A percentile compares a stretch with the other conserved stretches of the same genome.
phyloP scores from a whole-genome alignment of 2,113 vertebrate genomes.

The Protomyctophum bolini region DNA sequence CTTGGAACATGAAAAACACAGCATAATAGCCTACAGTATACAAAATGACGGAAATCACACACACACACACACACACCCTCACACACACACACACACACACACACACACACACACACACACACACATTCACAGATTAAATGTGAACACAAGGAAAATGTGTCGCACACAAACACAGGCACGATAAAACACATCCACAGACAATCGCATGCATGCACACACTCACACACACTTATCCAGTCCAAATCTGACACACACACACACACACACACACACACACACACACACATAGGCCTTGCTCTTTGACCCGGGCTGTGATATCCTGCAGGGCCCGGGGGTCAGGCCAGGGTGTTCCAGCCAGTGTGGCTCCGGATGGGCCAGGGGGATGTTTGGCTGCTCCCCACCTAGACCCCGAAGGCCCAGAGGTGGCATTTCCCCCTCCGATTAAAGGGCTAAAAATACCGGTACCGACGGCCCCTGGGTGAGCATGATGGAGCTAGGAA shows the following conservation, averaged over 20 bases:
- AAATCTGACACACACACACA: too few relatives aligned
- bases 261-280: slow-evolving; percentile 8
- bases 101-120: not conserved
- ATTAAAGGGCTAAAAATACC: slow-evolving; percentile 63
- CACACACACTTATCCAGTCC: not conserved
- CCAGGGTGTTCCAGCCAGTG: slow-evolving; percentile 31
- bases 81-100: not conserved
- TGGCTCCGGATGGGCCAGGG: slow-evolving; percentile 45
- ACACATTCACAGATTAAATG: not conserved
- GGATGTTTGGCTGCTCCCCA: slow-evolving; percentile 41
- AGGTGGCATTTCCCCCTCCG: slow-evolving; percentile 63
- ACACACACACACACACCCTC: not conserved
- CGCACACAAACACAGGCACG: not conserved
- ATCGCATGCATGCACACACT: not conserved
- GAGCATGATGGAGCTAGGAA: slow-evolving; percentile 56
- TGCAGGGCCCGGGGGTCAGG: slow-evolving; percentile 21
- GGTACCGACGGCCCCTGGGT: slow-evolving; percentile 34
- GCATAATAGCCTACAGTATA: not conserved
- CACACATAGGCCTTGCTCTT: slow-evolving; percentile 1
- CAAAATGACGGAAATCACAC: not conserved
- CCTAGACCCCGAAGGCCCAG: slow-evolving; percentile 46
- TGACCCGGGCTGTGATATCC: slow-evolving; percentile 48
- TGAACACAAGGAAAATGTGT: too few relatives aligned
- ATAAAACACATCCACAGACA: not conserved
- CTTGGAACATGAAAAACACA: not conserved